Conservation (phyloP, 30 jellyfish, hydroid and myxozoan genomes). For the Chironex yamaguchii region DNA sequence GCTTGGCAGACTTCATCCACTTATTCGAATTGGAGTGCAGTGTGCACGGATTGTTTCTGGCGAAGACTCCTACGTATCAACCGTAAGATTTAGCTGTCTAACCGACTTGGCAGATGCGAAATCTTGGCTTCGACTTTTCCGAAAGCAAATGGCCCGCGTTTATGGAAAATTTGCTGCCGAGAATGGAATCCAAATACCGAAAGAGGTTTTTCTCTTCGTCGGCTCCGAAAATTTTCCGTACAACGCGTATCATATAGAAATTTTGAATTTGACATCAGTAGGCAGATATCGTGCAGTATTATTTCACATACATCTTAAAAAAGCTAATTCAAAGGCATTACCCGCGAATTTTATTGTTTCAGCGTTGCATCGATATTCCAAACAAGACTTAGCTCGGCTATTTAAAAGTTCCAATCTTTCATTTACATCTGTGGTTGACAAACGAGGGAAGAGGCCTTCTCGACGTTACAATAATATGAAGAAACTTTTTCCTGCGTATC, state of each 20-base stretch:
- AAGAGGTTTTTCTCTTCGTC: constrained; percentile 53
- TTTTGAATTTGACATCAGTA: constrained; percentile 25
- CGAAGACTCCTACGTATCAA: constrained; percentile 44
- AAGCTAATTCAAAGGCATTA: constrained; percentile 72
- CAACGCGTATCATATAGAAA: constrained; percentile 71
- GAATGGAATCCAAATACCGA: constrained; percentile 52
- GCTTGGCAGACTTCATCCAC: constrained; percentile 2
- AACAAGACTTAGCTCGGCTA: constrained; percentile 22
- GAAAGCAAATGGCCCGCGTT: constrained; percentile 67
- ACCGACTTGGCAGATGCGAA: background rate
- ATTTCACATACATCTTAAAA: constrained; percentile 70
- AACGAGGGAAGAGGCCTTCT: constrained; percentile 34
- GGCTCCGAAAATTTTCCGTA: constrained; percentile 61
- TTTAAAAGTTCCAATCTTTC: constrained; percentile 29
- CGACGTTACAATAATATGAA: constrained; percentile 31
- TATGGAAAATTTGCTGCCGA: constrained; percentile 69
- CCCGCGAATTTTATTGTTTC: constrained; percentile 73
- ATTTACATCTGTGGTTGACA: constrained; percentile 62
- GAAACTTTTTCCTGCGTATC: constrained; percentile 61
- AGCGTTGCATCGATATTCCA: constrained; percentile 39
- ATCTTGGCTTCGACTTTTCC: constrained; percentile 53
- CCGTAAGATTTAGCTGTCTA: constrained; percentile 14
- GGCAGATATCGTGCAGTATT: constrained; percentile 31
- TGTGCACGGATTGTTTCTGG: constrained; percentile 79
- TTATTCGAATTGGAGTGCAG: constrained; percentile 64